Conservation (phyloP, 2,113 vertebrate genomes). For the Gulo gulo region DNA sequence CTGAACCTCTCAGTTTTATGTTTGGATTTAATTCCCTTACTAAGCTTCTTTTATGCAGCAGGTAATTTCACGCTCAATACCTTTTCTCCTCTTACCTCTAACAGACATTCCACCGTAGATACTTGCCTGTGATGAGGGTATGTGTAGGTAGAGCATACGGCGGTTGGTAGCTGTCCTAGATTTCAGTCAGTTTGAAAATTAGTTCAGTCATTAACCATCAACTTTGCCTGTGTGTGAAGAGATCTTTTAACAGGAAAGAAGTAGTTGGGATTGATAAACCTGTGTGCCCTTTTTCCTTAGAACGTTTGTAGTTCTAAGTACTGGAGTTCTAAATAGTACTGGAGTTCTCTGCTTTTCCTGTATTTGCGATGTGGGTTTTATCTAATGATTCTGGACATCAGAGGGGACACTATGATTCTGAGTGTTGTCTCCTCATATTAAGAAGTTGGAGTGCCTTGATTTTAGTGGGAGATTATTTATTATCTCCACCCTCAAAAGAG, state of each 20-base stretch:
- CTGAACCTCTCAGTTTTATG: background rate
- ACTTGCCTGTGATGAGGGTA: background rate
- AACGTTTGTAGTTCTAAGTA: background rate
- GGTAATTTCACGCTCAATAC: background rate
- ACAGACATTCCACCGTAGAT: background rate
- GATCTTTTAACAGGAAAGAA: background rate
- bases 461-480: background rate
- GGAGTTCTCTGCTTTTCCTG: background rate
- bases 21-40: background rate
- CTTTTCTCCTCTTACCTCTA: background rate
- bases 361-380: background rate
- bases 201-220: background rate
- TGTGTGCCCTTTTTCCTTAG: background rate
- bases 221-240: background rate
- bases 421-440: background rate
- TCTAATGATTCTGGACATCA: background rate
- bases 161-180: background rate
- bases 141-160: background rate
- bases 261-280: background rate
- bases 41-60: background rate
- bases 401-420: background rate
- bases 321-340: background rate
- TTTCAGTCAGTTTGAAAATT: background rate
- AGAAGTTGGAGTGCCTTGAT: background rate
- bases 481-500: background rate